Evolutionary conservation across 2,888 invertebrate species (phyloP).

Genomic region (Eremobia ochroleuca): DNA sequence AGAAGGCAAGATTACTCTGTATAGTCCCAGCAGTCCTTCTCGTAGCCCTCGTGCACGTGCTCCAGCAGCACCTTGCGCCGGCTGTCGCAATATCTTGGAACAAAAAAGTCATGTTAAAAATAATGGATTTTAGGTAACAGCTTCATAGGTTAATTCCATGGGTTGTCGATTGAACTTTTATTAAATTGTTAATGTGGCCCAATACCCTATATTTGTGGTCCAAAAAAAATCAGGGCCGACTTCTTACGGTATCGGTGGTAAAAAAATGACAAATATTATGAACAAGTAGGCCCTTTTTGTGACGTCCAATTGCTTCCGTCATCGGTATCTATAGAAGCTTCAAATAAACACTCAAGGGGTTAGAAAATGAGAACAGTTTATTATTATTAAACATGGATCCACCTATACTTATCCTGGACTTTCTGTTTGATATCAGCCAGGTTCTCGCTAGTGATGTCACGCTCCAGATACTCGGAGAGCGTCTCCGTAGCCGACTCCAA

Average conservation of each 20-base stretch:
- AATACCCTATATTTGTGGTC: not conserved
- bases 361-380: not conserved
- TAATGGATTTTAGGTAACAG: not conserved
- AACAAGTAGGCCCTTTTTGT: not conserved
- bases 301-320: not conserved
- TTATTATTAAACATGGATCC: constrained; percentile 54
- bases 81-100: constrained; percentile 98
- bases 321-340: not conserved
- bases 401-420: constrained; percentile 99
- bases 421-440: constrained; percentile 99
- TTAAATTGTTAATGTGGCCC: not conserved
- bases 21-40: constrained; percentile 99
- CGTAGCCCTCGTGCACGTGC: constrained; percentile 99
- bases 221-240: not conserved
- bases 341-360: not conserved
- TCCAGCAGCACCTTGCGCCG: constrained; percentile 98
- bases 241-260: not conserved
- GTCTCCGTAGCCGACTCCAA: constrained; percentile 99
- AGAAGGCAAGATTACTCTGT: constrained; percentile 93
- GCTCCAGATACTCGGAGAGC: constrained; percentile 98
- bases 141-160: not conserved
- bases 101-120: constrained; percentile 26
- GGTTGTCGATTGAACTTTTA: not conserved
- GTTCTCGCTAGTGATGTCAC: constrained; percentile 99
- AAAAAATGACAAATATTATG: not conserved